Evolutionary conservation across 2,888 invertebrate species (phyloP), one percentile per base, ranked within the genome.

Genomic region (Andrena marginata): DNA sequence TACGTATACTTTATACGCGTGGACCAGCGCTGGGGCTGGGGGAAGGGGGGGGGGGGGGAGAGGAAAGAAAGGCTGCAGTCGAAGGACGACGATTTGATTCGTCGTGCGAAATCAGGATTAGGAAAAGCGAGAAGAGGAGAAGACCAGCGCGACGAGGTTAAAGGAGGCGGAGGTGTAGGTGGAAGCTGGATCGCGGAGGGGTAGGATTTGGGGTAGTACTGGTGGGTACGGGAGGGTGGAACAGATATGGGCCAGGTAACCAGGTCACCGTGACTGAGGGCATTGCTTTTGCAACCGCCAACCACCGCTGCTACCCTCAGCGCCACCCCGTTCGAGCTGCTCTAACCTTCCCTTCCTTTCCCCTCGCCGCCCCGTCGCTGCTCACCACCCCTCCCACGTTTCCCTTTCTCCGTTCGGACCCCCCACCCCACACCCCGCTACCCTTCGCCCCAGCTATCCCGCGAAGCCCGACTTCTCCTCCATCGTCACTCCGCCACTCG

Each of bases 211-310:
- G 80, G 78, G 76, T 78, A 77, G 70, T 26, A 67, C 70, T 73
- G 80, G 73, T 75, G 68, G 79, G 20, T 54, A 42, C 16, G 42
- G 42, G n/a, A 56, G 77, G 73, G 71, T 78, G 71, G 76, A 62
- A 69, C 72, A 80, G 85, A 91, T 91, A 88, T 91, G 87, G 89
- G 89, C 89, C 90, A 90, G 90, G 90, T 91, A 92, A 92, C 92
- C 91, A 83, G 92, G 92, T 92, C 92, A 92, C 89, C 87, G 86
- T 90, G 88, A 91, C 90, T 81, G 85, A 89, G 91, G 89, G 89
- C 90, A 91, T 91, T 90, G 91, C 92, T 92, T 88, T 92, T 89
- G 86, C 90, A 88, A 87, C 85, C 89, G 79, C 86, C 84, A 77
- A 88, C 84, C 84, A 82, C 82, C 86, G 72, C 70, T 65, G 62